Conservation (phyloP, 2,888 invertebrate species). For the Cosmia trapezina region DNA sequence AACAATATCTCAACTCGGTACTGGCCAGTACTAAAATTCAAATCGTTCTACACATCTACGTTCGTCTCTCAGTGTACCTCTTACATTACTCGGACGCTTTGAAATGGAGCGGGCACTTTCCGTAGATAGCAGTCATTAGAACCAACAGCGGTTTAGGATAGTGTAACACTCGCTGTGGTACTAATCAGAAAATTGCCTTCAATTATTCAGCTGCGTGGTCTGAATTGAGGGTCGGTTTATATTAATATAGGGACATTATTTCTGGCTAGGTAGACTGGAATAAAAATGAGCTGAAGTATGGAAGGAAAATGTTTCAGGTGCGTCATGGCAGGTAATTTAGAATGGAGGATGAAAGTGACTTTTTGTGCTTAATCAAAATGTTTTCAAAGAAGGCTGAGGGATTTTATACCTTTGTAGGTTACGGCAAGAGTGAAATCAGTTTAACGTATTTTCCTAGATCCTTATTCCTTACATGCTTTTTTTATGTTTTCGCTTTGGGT, state of each 20-base stretch:
- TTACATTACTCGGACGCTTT: slow-evolving; percentile 49
- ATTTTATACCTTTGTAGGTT: not conserved
- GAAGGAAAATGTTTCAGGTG: slow-evolving; percentile 50
- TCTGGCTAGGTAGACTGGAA: slow-evolving; percentile 38
- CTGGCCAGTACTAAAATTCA: slow-evolving; percentile 20
- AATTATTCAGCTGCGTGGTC: slow-evolving; percentile 62
- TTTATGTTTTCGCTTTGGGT: not conserved
- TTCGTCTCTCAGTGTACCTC: slow-evolving; percentile 51
- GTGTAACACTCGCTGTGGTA: slow-evolving; percentile 62
- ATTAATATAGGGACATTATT: slow-evolving; percentile 60
- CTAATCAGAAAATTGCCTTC: slow-evolving; percentile 67
- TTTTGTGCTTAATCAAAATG: slow-evolving; percentile 25
- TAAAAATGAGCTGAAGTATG: slow-evolving; percentile 48
- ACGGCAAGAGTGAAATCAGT: not conserved
- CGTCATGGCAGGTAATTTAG: slow-evolving; percentile 45
- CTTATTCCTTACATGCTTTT: not conserved
- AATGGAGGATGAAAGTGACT: slow-evolving; percentile 25
- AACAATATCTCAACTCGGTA: slow-evolving; percentile 47
- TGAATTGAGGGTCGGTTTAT: slow-evolving; percentile 61
- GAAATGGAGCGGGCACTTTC: slow-evolving; percentile 64
- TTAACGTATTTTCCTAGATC: not conserved
- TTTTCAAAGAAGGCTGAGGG: slow-evolving; percentile 1
- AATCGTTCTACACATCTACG: slow-evolving; percentile 15
- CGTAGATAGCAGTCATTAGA: slow-evolving; percentile 65
- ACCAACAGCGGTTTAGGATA: slow-evolving; percentile 60